A percentile compares a stretch with the other conserved stretches of the same genome.
Evolutionary conservation across 2,888 invertebrate genomes (phyloP).

Genomic region (Allygus modestus): DNA sequence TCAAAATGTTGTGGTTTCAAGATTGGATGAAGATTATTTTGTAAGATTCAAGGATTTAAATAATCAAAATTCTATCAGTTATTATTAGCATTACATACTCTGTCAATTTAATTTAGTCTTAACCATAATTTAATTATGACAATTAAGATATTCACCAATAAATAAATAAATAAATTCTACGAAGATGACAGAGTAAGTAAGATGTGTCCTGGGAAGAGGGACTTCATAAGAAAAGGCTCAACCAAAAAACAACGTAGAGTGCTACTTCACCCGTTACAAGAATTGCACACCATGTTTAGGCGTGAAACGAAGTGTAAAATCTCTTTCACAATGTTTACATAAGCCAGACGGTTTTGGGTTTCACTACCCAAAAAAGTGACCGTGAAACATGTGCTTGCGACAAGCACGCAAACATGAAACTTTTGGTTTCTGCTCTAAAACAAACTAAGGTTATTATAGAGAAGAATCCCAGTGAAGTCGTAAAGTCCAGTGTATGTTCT

Average conservation of each 20-base stretch:
- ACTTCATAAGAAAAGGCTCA: neutral
- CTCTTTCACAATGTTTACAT: neutral
- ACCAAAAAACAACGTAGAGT: constrained; percentile 1
- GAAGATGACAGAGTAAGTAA: constrained; percentile 10
- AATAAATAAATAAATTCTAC: no score
- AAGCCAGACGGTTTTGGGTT: constrained; percentile 17
- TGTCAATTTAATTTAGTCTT: no score
- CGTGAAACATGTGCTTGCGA: constrained; percentile 7
- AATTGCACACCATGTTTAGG: neutral
- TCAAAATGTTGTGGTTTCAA: no score
- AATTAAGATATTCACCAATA: no score
- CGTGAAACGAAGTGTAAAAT: neutral
- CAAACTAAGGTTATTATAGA: neutral
- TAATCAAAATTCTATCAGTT: no score
- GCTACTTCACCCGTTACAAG: neutral
- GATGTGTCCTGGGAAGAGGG: constrained; percentile 19
- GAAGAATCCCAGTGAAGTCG: neutral
- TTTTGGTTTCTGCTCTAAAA: neutral
- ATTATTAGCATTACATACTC: no score
- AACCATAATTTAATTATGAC: no score
- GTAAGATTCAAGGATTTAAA: no score
- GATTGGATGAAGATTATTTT: no score
- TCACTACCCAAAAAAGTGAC: neutral
- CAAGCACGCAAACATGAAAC: constrained; percentile 19
- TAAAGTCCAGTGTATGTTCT: neutral